Percentiles rank a stretch among this genome's conserved stretches.
These are phyloP conservation scores for Exephanes ischioxanthus DNA, from an alignment of 2,888 invertebrate species.

Conservation along the genomic window DNA sequence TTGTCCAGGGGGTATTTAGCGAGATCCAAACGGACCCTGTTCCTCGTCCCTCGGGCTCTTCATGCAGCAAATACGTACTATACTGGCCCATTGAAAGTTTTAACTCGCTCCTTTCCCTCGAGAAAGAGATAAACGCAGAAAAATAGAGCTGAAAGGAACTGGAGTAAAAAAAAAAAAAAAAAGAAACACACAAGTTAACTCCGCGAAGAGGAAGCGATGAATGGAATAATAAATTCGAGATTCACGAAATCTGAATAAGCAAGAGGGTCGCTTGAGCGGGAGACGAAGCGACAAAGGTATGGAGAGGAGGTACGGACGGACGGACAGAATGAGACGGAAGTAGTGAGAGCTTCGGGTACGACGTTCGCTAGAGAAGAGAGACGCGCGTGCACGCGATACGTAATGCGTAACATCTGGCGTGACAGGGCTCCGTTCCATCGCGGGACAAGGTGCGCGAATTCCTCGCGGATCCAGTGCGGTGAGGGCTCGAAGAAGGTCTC, in stretches of 20 bases:
- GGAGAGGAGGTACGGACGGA: neutral
- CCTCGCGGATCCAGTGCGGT: constrained; percentile 22
- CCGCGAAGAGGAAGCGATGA: constrained; percentile 17
- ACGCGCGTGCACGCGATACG: constrained; percentile 43
- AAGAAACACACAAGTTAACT: neutral
- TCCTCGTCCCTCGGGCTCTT: neutral
- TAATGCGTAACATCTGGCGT: constrained; percentile 49
- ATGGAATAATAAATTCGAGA: constrained; percentile 36
- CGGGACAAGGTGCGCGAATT: constrained; percentile 26
- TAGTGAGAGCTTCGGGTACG: neutral
- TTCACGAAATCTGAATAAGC: constrained; percentile 43
- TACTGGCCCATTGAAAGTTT: constrained; percentile 16
- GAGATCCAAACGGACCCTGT: neutral
- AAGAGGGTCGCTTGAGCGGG: neutral
- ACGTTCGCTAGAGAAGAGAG: neutral
- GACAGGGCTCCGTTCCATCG: constrained; percentile 26
- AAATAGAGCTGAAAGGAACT: constrained; percentile 20
- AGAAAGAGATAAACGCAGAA: neutral
- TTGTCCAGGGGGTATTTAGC: too few species aligned
- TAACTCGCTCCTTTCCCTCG: neutral
- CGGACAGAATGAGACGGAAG: constrained; percentile 17
- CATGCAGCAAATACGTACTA: constrained; percentile 5
- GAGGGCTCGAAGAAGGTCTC: neutral
- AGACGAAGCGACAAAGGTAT: neutral
- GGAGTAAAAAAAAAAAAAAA: neutral